Base-by-base conservation (phyloP, 2,888 invertebrate genomes). In the Torymus aiolomorphi region DNA sequence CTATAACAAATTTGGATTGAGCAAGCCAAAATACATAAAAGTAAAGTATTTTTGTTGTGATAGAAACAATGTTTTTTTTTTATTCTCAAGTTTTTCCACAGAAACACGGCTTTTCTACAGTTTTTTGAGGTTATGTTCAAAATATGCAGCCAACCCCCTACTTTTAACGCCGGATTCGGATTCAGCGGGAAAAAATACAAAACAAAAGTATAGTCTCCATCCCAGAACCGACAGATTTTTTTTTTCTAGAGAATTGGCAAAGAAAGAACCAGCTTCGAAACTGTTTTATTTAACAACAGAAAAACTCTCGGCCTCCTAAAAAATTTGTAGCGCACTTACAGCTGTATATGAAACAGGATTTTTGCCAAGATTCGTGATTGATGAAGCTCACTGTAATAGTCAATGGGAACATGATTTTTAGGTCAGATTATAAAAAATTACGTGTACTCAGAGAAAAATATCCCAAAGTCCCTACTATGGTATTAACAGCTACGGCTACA, bases 361-460 rank as follows among this genome's bases (percentile, higher is more conserved):
- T 85, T 91, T 99, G 2, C 93, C 95, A 20, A 91, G 97, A 84
- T 97, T 99, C 91, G 97, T 99, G 0, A 97, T 99, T 82, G 99
- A 99, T 91, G 99, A 99, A 91, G 99, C 98, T 0, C 99, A 99
- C 90, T 99, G 99, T 91, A 97, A 99, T 4, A 98, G 98, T 14
- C 97, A 97, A 88, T 99, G 99, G 99, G 99, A 99, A 0, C 99
- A 99, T 91, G 98, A 98, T 91, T 98, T n/a, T 97, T 91, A 92
- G 96, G 1, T 96, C 96, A 0, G 96, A 96, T 91, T 99, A 99
- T 92, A 98, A 98, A 87, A 94, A 94, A 83, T 91, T 98, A 69
- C 93, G 92, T 61, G 87, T 93, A 20, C 91, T 99, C 14, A 92
- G 97, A 16, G 90, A 93, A 75, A 93, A 94, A 74, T 97, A 93